Percentiles rank a stretch among this genome's conserved stretches.
These are phyloP conservation scores for Formica selysi DNA, from an alignment of 1,140 invertebrate genomes.

Conservation along the genomic window DNA sequence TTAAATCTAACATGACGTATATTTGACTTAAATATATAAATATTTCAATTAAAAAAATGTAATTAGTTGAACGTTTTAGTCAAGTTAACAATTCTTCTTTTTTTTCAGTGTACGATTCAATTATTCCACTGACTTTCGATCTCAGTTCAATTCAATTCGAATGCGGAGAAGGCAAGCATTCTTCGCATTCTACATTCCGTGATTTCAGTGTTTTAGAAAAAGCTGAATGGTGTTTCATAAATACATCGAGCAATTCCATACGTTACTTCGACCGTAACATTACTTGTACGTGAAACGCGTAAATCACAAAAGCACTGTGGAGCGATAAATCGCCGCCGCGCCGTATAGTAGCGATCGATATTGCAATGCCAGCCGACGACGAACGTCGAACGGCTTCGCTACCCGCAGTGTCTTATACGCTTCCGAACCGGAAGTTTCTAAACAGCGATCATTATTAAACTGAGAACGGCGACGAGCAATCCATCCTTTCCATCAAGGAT, in stretches of 20 bases:
- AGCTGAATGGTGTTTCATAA: background rate
- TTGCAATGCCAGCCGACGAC: constrained; percentile 41
- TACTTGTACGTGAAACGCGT: background rate
- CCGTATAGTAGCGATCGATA: constrained; percentile 67
- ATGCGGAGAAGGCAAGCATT: background rate
- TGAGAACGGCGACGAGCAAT: no score
- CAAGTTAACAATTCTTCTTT: no score
- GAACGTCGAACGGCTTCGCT: constrained; percentile 40
- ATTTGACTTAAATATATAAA: no score
- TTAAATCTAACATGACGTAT: no score
- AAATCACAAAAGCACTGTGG: constrained; percentile 24
- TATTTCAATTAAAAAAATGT: no score
- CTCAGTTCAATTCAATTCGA: background rate
- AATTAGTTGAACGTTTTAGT: no score
- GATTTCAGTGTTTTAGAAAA: background rate
- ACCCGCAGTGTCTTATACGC: constrained; percentile 64
- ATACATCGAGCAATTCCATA: constrained; percentile 11
- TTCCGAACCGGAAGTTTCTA: no score
- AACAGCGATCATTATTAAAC: no score
- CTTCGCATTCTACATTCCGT: background rate
- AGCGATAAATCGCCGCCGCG: constrained; percentile 39
- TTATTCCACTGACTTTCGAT: background rate
- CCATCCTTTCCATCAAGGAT: no score
- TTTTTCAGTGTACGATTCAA: no score
- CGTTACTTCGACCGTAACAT: constrained; percentile 16